Base-by-base conservation (phyloP, 2,797 vertebrate species). In the Cyclopterus lumpus region DNA sequence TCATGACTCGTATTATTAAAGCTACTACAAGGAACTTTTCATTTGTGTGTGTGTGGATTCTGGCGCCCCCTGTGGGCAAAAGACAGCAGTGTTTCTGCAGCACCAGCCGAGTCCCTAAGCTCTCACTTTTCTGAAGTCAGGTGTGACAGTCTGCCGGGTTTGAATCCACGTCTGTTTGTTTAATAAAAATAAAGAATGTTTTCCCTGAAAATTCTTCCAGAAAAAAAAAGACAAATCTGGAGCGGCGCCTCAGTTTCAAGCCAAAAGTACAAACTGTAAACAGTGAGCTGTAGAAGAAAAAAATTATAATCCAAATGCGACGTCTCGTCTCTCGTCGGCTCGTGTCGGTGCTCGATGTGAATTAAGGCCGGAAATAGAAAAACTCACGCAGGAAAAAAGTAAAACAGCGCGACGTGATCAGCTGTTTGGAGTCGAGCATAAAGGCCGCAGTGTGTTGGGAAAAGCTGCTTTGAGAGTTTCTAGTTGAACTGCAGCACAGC, bases 301-400 rank as follows among this genome's bases (percentile, higher is more conserved):
- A n/a, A n/a, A n/a, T n/a, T n/a, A n/a, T n/a, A 12, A 67, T 28
- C 49, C 34, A 53, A 65, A 61, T 12, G 38, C n/a, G 54, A 75
- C 1, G 62, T 28, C 36, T 57, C 6, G 20, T 71, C 77, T 60
- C 64, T 16, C 42, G 61, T 77, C 81, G 3, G 22, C n/a, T 49
- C 8, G 0, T 66, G 80, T 71, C 71, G 76, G 79, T 81, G 73
- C 32, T 34, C 60, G 69, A 46, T 67, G 10, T 62, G 69, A 78
- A 76, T 80, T 55, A 54, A 54, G 72, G 81, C 62, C 66, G 28
- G 16, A 80, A 83, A 82, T 81, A 70, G 81, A 84, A 68, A 71
- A 55, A 77, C 63, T 71, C 67, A 75, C 42, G 54, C 65, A 34
- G 53, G 15, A 8, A 46, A 5, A 11, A 59, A 63, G 26, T 6